Evolutionary conservation across 2,797 vertebrate species (phyloP), one percentile per base, ranked within the genome.

Genomic region (Garrulus glandarius): DNA sequence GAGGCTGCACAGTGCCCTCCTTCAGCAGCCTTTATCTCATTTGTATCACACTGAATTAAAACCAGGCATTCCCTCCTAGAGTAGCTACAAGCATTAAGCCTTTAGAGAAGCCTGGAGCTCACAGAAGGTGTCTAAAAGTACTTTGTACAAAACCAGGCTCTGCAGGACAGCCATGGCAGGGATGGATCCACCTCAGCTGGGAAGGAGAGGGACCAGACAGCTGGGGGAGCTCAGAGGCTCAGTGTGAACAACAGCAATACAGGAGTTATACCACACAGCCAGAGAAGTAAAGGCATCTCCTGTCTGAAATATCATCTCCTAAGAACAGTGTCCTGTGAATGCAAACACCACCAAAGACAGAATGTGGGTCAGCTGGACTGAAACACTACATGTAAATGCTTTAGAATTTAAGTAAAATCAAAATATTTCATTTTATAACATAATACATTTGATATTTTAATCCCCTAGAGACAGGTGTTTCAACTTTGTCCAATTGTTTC

Each of bases 201-300:
- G 74, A 44, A 84, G 60, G 9, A 63, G 5, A 46, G 41, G 26
- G 13, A 14, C 23, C 34, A 20, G 6, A 10, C 0, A 37, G n/a
- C n/a, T 22, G 29, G n/a, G 44, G 37, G 50, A 56, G 9, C 30
- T 15, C 4, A 2, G 1, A n/a, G 52, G 16, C 46, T 59, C 65
- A 23, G 8, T 0, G 0, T 4, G 50, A 75, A 20, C 63, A 57
- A 11, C 20, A 65, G 20, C 1, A 20, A 43, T 63, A 39, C 2
- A 0, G 0, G 34, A 68, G 36, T 26, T 50, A 9, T 0, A 46
- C 30, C 27, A n/a, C 21, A 7, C 32, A 4, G 14, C 27, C 41
- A 39, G 53, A 67, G 39, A 11, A 23, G 17, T 3, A 22, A 64
- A 63, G 6, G 3, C 32, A 71, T 18, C 37, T 74, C 52, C 64